phyloP scores from a whole-genome alignment of 1,140 invertebrate genomes.

The Drosophila kikkawai region DNA sequence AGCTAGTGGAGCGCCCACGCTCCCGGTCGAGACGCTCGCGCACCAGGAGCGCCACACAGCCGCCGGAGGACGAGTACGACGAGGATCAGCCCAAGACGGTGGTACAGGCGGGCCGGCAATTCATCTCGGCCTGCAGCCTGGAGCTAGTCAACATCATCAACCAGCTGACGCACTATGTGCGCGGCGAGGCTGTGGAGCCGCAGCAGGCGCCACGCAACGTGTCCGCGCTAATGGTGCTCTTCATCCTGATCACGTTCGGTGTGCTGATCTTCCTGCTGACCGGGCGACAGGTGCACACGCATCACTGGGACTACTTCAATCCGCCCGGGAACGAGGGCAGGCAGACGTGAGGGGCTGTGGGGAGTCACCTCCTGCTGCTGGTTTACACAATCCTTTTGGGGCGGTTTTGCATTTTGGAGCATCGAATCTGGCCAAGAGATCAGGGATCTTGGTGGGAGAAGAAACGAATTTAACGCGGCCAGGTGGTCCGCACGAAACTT shows the following conservation, averaged over 20 bases:
- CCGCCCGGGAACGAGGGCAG: conserved; percentile 87
- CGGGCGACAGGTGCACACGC: conserved; percentile 89
- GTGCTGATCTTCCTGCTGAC: conserved; percentile 86
- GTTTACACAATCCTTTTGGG: conserved; percentile 43
- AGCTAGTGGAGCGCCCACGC: conserved; percentile 81
- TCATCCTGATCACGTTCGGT: conserved; percentile 90
- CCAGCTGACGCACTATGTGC: conserved; percentile 88
- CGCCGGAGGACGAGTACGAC: conserved; percentile 70
- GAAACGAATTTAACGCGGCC: conserved; percentile 79
- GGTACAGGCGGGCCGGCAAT: conserved; percentile 88
- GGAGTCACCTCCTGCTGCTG: conserved; percentile 13
- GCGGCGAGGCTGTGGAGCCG: conserved; percentile 85
- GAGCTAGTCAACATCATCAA: conserved; percentile 88
- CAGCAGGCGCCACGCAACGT: conserved; percentile 86
- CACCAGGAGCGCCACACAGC: conserved; percentile 84
- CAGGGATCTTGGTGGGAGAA: conserved; percentile 25
- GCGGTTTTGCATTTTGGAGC: conserved; percentile 78
- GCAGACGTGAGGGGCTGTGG: conserved; percentile 61
- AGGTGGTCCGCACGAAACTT: conserved; percentile 70
- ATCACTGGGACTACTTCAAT: conserved; percentile 94
- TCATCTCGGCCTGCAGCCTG: conserved; percentile 88
- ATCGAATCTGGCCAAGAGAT: conserved; percentile 43
- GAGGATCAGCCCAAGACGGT: conserved; percentile 86
- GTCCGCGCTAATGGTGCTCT: conserved; percentile 90
- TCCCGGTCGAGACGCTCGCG: conserved; percentile 72